Evolutionary conservation across 2,888 invertebrate genomes (phyloP).

Genomic region (Therioaphis trifolii): DNA sequence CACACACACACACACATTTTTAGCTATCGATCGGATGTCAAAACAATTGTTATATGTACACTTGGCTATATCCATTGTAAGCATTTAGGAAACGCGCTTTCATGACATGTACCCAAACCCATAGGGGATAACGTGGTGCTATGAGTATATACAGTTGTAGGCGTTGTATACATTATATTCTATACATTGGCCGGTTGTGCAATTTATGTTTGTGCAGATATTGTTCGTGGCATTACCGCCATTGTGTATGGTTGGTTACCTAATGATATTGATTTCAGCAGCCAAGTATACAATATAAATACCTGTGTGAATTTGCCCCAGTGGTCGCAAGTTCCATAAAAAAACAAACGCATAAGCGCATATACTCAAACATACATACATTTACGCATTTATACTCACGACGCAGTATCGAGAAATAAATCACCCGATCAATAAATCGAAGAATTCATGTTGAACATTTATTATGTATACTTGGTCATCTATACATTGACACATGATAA

Average conservation of each 20-base stretch:
- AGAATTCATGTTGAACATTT: too few species aligned
- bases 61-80: neutral
- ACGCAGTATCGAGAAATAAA: too few species aligned
- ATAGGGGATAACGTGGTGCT: neutral
- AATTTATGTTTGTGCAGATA: constrained; percentile 27
- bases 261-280: too few species aligned
- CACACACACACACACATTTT: neutral
- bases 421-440: too few species aligned
- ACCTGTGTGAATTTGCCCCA: neutral
- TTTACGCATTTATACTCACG: too few species aligned
- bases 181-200: constrained; percentile 11
- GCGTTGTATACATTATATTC: neutral
- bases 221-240: constrained; percentile 11
- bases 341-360: too few species aligned
- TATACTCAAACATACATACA: too few species aligned
- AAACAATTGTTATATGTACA: neutral
- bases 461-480: too few species aligned
- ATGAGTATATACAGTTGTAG: neutral
- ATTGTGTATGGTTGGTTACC: constrained; percentile 11
- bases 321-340: too few species aligned
- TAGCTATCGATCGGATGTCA: constrained; percentile 9
- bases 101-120: too few species aligned
- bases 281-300: neutral
- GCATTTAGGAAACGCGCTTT: constrained; percentile 27
- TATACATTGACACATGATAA: too few species aligned